Evolutionary conservation across 2,797 vertebrate genomes (phyloP).

Genomic region (Pseudocheirus occidentalis): DNA sequence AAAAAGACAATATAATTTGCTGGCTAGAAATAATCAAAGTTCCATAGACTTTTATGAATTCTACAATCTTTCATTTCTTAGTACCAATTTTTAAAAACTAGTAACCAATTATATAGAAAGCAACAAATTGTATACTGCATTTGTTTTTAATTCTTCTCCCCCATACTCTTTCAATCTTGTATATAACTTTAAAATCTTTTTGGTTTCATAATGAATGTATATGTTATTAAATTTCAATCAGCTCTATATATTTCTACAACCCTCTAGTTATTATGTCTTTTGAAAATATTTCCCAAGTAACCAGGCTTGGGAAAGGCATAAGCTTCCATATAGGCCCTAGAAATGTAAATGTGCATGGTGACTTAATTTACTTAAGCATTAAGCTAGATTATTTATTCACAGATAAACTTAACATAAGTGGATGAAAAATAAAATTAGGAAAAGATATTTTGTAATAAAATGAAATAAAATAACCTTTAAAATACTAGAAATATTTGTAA

Average conservation of each 20-base stretch:
- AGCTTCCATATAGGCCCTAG: background rate
- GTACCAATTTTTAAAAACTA: background rate
- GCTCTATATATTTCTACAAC: background rate
- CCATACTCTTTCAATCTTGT: slow-evolving; percentile 30
- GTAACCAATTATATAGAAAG: background rate
- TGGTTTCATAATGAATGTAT: background rate
- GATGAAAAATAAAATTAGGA: slow-evolving; percentile 31
- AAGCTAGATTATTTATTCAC: slow-evolving; percentile 45
- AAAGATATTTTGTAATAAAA: background rate
- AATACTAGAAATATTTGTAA: slow-evolving; percentile 21
- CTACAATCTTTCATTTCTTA: slow-evolving; percentile 18
- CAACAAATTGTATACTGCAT: background rate
- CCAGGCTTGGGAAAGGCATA: slow-evolving; percentile 24
- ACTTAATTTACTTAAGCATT: slow-evolving; percentile 1
- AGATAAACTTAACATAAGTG: slow-evolving; percentile 7
- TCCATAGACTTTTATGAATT: background rate
- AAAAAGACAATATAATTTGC: background rate
- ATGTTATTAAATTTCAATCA: background rate
- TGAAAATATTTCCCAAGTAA: background rate
- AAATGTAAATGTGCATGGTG: slow-evolving; percentile 26
- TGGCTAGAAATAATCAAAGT: slow-evolving; percentile 12
- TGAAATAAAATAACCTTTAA: slow-evolving; percentile 29
- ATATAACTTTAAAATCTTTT: slow-evolving; percentile 28
- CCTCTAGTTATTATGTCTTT: background rate
- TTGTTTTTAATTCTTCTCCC: slow-evolving; percentile 22